Base-by-base conservation (phyloP, 1,140 invertebrate species). In the fruit fly (Drosophila melanogaster) region DNA sequence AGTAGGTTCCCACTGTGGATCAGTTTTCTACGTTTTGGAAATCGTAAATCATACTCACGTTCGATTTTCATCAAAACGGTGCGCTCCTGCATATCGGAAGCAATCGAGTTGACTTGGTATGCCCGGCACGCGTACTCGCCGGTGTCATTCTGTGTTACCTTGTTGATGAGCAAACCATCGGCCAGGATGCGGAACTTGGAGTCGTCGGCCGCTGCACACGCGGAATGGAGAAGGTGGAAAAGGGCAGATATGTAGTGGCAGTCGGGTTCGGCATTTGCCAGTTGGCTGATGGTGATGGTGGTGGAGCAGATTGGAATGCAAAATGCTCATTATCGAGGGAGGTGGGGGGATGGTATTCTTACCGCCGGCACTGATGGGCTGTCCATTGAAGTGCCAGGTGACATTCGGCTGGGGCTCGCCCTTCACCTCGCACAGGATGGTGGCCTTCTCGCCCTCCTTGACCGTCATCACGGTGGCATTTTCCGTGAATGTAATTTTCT, bases 61-160 rank as follows among this genome's bases (percentile, higher is more conserved):
- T 94, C 93, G 66, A 94, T 93, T 84, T 93, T 93, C 62, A 94
- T 91, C 64, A 90, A 91, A 77, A 94, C 93, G 40, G 85, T 90
- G 56, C 91, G 77, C 53, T 93, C 92, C 72, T 93, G 92, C 72
- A 93, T 86, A 77, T 93, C 92, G 38, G 92, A 93, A 70, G 86
- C 90, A 65, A 91, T 91, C 26, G 81, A 67, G 38, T 93, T 93
- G 33, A 93, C 91, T 86, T 94, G 93, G 66, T 92, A 92, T 44
- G 94, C 94, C 50, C 92, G 90, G 87, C 94, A 94, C 43, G 92
- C 92, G 89, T 94, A 94, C 51, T 92, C 92, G 47, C 94, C 94
- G 66, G 91, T 93, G 81, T 94, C 94, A 43, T 92, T 90, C 54
- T 93, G 89, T 22, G 92, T 92, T 49, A 94, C 92, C 62, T 93